Percentiles rank a stretch among this genome's conserved stretches.
These are phyloP conservation scores for Eriocheir sinensis DNA, from an alignment of 1,140 invertebrate species.

Conservation along the genomic window DNA sequence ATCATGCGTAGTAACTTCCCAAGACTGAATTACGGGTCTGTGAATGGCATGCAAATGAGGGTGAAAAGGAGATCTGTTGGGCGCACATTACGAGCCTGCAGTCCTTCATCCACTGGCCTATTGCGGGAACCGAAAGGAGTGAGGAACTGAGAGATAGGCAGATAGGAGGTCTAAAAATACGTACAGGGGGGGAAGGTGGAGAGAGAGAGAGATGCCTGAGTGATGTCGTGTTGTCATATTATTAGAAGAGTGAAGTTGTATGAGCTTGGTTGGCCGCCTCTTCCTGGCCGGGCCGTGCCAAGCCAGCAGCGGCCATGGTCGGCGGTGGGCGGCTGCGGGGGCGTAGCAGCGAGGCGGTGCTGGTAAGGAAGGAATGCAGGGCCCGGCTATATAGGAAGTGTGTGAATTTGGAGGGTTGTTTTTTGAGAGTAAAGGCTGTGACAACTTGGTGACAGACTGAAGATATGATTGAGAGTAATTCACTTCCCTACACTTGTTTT, in stretches of 20 bases:
- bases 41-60: no score
- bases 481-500: no score
- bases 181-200: no score
- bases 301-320: background rate
- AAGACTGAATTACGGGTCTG: no score
- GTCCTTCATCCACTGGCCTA: no score
- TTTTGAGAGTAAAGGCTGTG: no score
- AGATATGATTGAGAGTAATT: no score
- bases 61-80: no score
- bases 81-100: no score
- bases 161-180: no score
- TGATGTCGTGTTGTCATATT: slow-evolving; percentile 15
- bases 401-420: background rate
- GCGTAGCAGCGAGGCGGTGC: background rate
- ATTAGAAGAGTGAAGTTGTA: slow-evolving; percentile 3
- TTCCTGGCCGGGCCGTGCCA: background rate
- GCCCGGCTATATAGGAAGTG: background rate
- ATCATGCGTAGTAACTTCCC: no score
- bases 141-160: background rate
- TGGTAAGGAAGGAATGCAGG: background rate
- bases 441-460: no score
- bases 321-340: slow-evolving; percentile 15
- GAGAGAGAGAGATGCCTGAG: slow-evolving; percentile 20
- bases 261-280: background rate
- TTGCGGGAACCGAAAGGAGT: background rate